Evolutionary conservation across 2,113 vertebrate species (phyloP).

Genomic region (Plecotus auritus): DNA sequence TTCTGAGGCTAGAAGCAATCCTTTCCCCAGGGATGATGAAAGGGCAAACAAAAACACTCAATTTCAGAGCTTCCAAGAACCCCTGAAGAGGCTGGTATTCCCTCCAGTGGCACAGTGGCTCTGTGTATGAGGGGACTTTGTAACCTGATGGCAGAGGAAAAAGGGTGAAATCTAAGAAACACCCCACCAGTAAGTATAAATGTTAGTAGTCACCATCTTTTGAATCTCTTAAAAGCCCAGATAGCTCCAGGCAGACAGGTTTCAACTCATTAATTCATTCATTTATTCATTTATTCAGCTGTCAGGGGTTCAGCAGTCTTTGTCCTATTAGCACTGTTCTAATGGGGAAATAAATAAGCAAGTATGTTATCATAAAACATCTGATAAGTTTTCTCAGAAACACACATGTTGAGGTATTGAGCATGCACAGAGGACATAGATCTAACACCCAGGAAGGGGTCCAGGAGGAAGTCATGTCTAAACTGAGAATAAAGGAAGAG

Average conservation of each 20-base stretch:
- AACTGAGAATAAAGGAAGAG: neutral
- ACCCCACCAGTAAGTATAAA: neutral
- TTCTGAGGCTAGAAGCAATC: neutral
- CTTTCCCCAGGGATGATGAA: neutral
- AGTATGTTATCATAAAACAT: neutral
- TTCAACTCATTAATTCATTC: neutral
- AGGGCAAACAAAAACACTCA: conserved; percentile 17
- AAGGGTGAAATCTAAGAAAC: neutral
- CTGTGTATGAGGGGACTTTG: too few species aligned
- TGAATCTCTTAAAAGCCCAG: neutral
- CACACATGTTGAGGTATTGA: neutral
- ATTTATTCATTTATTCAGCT: neutral
- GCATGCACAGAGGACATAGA: neutral
- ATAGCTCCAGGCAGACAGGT: neutral
- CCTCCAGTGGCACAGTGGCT: neutral
- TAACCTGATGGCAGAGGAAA: neutral
- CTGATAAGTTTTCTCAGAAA: neutral
- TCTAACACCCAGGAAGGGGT: neutral
- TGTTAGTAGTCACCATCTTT: neutral
- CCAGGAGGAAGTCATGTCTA: neutral
- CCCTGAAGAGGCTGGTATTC: neutral
- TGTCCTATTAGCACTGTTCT: neutral
- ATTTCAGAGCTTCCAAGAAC: conserved; percentile 9
- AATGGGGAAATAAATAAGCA: neutral
- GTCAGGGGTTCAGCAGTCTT: neutral